phyloP scores from a whole-genome alignment of 2,888 invertebrate genomes.

The Tanaodytes sp. region DNA sequence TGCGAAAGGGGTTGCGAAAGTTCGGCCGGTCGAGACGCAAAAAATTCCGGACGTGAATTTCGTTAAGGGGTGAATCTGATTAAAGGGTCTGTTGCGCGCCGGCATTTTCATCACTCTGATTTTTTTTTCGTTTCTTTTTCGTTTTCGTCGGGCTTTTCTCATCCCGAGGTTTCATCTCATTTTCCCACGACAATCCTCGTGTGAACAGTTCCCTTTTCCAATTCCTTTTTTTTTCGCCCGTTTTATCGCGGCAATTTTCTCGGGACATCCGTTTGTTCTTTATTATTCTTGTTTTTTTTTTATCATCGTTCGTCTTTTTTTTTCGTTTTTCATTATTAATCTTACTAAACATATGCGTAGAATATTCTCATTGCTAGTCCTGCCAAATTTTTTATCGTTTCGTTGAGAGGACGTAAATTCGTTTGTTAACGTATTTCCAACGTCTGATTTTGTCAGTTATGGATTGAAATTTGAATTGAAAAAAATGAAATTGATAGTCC shows the following conservation, averaged over 20 bases:
- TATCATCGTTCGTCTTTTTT: too few species aligned
- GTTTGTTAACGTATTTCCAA: too few species aligned
- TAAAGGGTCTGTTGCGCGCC: constrained; percentile 56
- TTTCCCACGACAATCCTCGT: constrained; percentile 41
- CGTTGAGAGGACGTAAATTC: too few species aligned
- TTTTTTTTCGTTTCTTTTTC: constrained; percentile 24
- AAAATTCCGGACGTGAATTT: constrained; percentile 64
- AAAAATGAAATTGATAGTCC: constrained; percentile 28
- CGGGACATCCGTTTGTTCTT: too few species aligned
- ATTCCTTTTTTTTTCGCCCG: neutral
- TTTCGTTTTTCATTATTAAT: too few species aligned
- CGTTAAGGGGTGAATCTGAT: constrained; percentile 69
- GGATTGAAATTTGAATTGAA: too few species aligned
- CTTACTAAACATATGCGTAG: too few species aligned
- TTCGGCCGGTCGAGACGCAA: constrained; percentile 62
- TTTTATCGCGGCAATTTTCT: too few species aligned
- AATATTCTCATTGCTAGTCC: too few species aligned
- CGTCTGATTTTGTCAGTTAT: too few species aligned
- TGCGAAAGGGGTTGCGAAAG: constrained; percentile 66
- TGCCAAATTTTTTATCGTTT: too few species aligned
- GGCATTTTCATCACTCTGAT: constrained; percentile 37
- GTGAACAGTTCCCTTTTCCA: constrained; percentile 36
- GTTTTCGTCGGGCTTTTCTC: constrained; percentile 20
- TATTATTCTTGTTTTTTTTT: too few species aligned
- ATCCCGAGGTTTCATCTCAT: constrained; percentile 12